Evolutionary conservation across 1,140 invertebrate species (phyloP), one percentile per base, ranked within the genome.

Genomic region (Drosophila parabipectinata): DNA sequence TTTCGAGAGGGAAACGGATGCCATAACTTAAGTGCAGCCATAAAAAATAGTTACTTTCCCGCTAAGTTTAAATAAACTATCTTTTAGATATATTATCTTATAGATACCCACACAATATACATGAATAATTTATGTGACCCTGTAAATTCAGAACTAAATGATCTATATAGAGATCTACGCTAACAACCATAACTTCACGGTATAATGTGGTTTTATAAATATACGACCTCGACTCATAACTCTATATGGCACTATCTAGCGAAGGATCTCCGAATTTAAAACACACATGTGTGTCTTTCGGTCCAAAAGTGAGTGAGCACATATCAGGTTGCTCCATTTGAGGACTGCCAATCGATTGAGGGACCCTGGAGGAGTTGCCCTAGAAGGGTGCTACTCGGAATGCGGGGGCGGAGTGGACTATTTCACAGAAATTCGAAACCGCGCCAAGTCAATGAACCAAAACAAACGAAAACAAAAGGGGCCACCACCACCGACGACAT

Each of bases 401-500:
- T 21, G 39, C 15, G 55, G 55, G 18, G 12, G 12, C 18, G 32
- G 9, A 14, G 32, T 26, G 14, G 53, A 26, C 51, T 76, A 66
- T 79, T 87, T 79, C 78, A 56, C 82, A 82, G 82, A 72, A 87
- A 87, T 68, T 72, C 47, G 82, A 87, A 68, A 88, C 82, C 82
- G 45, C 82, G 67, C 63, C 32, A 57, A 82, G 82, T 87, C 82
- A 87, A 88, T 76, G 83, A 87, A 82, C 78, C 82, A 88, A 87
- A 79, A 87, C 80, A 84, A 85, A 77, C 62, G 80, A 80, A 80
- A 83, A 83, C 72, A 79, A 74, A 78, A 66, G 57, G 57, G 71
- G 72, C 39, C 48, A 58, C 51, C 61, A 68, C 14, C 28, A 14
- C 39, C 39, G 34, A 37, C 34, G 34, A 44, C 41, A 37, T 51